Base-by-base conservation (phyloP, 2,113 vertebrate genomes). In the Merops nubicus region DNA sequence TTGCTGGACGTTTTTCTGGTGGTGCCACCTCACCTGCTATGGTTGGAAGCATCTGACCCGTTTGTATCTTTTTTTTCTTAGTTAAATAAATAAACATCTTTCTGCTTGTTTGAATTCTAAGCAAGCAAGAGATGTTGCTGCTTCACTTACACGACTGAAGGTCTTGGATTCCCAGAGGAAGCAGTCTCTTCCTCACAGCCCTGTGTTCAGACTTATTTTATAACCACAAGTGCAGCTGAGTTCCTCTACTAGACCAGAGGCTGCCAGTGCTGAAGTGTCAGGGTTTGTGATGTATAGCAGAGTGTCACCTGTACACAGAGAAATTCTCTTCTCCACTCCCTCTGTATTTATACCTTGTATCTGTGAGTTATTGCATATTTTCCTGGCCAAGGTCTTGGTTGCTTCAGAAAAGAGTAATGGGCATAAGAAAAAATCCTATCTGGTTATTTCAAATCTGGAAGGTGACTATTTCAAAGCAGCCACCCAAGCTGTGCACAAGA, bases 371-470 rank as follows among this genome's bases (percentile, higher is more conserved):
- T 89, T 65, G 42, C 70, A 9, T 50, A 68, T 88, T 93, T 51
- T 82, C 54, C 72, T 78, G 72, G 78, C 77, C 96, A 97, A 95
- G 96, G 96, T 78, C 96, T 87, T 85, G 70, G 91, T 74, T 91
- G 83, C 74, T 59, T 0, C 2, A 79, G 88, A 42, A 94, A 87
- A 93, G 80, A 94, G 12, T 85, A 88, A 85, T 73, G 40, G 15
- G 6, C 11, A 8, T 10, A 29, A 63, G 22, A 74, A 56, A 43
- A 88, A 89, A 60, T 68, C 79, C 64, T 62, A 6, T 53, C 56
- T 75, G 72, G 60, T 31, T n/a, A n/a, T n/a, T 80, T 94, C 59
- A 78, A 25, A 36, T n/a, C 15, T 91, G 38, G 67, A 86, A 62
- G n/a, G 54, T 63, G 53, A n/a, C 50, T 87, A 8, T 91, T 80